phyloP scores from a whole-genome alignment of 1,140 invertebrate species.

The Dinoponera quadriceps region DNA sequence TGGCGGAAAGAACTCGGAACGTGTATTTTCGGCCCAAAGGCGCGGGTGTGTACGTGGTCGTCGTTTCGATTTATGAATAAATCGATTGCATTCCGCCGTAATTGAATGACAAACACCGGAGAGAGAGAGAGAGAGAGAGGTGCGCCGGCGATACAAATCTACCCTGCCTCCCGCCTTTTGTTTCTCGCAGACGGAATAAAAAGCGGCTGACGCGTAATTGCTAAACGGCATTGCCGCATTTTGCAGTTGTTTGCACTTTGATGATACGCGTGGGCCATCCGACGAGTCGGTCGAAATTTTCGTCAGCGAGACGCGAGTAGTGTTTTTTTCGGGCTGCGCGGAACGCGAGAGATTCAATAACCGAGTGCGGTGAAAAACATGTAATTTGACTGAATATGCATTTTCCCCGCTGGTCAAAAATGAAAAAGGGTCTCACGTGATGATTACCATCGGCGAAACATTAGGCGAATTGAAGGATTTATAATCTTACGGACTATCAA shows the following conservation, averaged over 20 bases:
- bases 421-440: not conserved
- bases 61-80: no score
- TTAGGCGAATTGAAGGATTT: no score
- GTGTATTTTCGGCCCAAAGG: no score
- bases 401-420: slow-evolving; percentile 22
- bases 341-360: slow-evolving; percentile 28
- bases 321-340: slow-evolving; percentile 35
- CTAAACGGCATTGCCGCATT: slow-evolving; percentile 1
- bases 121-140: not conserved
- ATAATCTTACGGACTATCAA: no score
- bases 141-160: not conserved
- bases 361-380: slow-evolving; percentile 23
- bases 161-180: not conserved
- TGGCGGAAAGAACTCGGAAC: no score
- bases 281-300: slow-evolving; percentile 64
- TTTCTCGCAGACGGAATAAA: slow-evolving; percentile 54
- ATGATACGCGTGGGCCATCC: not conserved
- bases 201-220: slow-evolving; percentile 30
- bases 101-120: not conserved
- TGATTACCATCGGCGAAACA: slow-evolving; percentile 36
- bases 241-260: slow-evolving; percentile 61
- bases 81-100: no score
- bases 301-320: slow-evolving; percentile 50
- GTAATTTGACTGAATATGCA: slow-evolving; percentile 28
- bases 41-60: no score